These are phyloP conservation scores for Callipepla squamata DNA, from an alignment of 2,113 vertebrate genomes.

Conservation along the genomic window DNA sequence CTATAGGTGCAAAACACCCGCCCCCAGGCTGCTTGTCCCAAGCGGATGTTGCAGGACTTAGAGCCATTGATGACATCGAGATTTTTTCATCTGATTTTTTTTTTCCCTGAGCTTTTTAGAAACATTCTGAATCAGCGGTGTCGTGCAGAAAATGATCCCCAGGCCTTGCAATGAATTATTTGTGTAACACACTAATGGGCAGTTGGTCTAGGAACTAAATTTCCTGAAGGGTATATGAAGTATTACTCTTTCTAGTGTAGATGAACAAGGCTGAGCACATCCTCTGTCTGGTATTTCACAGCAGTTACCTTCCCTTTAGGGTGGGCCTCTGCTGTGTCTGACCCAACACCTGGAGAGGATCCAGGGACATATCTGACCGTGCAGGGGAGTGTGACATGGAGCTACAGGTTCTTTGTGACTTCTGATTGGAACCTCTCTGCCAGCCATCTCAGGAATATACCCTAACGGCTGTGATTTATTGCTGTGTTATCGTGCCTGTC, in stretches of 20 bases:
- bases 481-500: slow-evolving; percentile 53
- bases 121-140: background rate
- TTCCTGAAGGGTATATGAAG: background rate
- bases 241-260: background rate
- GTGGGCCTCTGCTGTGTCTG: background rate
- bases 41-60: background rate
- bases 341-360: slow-evolving; percentile 6
- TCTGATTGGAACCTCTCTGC: slow-evolving; percentile 41
- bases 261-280: background rate
- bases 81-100: background rate
- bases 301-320: background rate
- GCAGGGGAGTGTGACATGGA: background rate
- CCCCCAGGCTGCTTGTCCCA: background rate
- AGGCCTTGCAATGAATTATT: slow-evolving; percentile 12
- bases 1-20: background rate
- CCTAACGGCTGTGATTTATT: slow-evolving; percentile 68
- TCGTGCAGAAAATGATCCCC: background rate
- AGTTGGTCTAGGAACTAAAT: background rate
- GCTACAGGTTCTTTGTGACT: slow-evolving; percentile 38
- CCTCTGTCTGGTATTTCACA: background rate
- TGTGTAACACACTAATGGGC: background rate
- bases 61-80: background rate
- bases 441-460: slow-evolving; percentile 17
- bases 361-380: background rate
- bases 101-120: background rate